Conservation (phyloP, 2,113 vertebrate genomes). For the Electrona antarctica region DNA sequence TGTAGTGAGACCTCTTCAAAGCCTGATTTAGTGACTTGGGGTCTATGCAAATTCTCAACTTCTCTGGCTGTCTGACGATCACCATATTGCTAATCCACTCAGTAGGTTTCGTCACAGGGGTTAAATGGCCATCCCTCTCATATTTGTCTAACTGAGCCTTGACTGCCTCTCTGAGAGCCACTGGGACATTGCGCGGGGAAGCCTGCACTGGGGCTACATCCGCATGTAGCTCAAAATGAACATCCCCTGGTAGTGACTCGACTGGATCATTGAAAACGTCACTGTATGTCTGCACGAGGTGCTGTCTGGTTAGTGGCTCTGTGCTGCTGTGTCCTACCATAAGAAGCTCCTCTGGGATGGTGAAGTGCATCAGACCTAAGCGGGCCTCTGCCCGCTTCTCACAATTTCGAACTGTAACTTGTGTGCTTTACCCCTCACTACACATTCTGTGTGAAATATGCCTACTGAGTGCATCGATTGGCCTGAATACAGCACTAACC, state of each 20-base stretch:
- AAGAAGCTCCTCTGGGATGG: neutral
- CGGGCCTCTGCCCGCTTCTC: neutral
- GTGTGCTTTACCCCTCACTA: neutral
- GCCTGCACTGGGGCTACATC: too few relatives aligned
- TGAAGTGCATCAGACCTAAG: neutral
- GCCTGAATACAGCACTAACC: neutral
- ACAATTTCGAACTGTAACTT: neutral
- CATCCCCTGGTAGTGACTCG: too few relatives aligned
- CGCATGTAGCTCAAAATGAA: too few relatives aligned
- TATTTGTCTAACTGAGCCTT: neutral
- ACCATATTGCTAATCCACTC: too few relatives aligned
- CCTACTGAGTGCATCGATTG: neutral
- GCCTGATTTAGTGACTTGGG: neutral
- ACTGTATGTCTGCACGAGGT: too few relatives aligned
- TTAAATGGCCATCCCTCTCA: neutral
- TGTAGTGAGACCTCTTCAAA: conserved; percentile 1
- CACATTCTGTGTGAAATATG: neutral
- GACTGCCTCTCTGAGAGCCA: neutral
- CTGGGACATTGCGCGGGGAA: neutral
- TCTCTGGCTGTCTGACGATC: too few relatives aligned
- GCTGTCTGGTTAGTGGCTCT: neutral
- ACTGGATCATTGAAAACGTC: neutral
- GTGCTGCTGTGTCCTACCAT: neutral
- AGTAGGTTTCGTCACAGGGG: too few relatives aligned
- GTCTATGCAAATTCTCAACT: too few relatives aligned